phyloP scores from a whole-genome alignment of 2,888 invertebrate species.

The Panopea generosa region DNA sequence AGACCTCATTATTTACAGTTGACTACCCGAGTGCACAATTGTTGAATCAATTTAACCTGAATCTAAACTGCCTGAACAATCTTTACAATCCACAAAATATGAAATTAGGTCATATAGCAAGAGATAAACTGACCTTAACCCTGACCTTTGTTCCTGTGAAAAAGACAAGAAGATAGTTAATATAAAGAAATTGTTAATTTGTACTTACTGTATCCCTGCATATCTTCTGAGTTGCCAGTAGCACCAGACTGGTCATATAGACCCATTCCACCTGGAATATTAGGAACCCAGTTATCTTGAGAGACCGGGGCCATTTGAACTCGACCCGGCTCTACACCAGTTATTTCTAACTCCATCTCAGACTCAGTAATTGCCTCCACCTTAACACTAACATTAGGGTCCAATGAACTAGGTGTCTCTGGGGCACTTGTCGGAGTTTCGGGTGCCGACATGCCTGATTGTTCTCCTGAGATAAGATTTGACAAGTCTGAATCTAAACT shows the following conservation, averaged over 20 bases:
- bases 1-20: too few relatives aligned
- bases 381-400: constrained; percentile 41
- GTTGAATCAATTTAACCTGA: too few relatives aligned
- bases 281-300: constrained; percentile 20
- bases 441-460: not conserved
- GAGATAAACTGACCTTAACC: too few relatives aligned
- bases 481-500: constrained; percentile 49
- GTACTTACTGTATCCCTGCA: constrained; percentile 57
- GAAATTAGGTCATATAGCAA: too few relatives aligned
- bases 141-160: too few relatives aligned
- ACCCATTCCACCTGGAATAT: constrained; percentile 9
- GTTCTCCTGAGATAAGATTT: constrained; percentile 24
- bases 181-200: not conserved
- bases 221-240: constrained; percentile 26
- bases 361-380: constrained; percentile 48
- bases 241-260: constrained; percentile 25
- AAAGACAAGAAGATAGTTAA: constrained; percentile 11
- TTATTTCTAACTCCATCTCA: constrained; percentile 57
- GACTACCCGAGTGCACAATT: too few relatives aligned
- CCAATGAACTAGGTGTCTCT: constrained; percentile 5
- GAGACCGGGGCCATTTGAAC: constrained; percentile 13
- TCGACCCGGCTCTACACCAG: constrained; percentile 49
- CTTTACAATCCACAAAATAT: too few relatives aligned
- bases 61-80: too few relatives aligned
- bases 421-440: not conserved